Evolutionary conservation across 2,888 invertebrate species (phyloP), one percentile per base, ranked within the genome.

Genomic region (Galerucella nymphaeae): DNA sequence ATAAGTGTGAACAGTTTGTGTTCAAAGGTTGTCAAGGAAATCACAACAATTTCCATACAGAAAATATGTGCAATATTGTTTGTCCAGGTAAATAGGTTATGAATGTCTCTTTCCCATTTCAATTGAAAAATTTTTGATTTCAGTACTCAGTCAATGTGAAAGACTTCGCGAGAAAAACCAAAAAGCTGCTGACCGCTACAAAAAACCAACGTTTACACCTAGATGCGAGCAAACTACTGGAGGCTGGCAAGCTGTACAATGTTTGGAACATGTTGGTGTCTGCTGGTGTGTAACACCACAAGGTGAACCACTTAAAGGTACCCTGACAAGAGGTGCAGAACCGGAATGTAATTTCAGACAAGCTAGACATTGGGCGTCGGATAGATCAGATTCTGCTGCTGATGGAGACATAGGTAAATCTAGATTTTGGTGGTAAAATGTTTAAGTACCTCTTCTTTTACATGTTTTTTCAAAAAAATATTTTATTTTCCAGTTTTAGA

Each of bases 281-380:
- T 96, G 95, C 82, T 96, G 96, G 96, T 96, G 96, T 84, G 95
- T 95, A 2, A 93, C 93, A 80, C 92, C 92, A 48, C 91, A 92
- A 78, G 95, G 95, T 0, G 94, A 94, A 77, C 94, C 94, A 0
- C 86, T 94, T 2, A 94, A 94, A 84, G 95, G 95, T n/a, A 93
- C 94, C 0, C 85, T 95, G 63, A 93, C 93, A 0, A 90, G 94
- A 62, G 94, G 94, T 20, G 89, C 89, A 1, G 91, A 93, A 77
- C 95, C 95, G 0, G 88, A 90, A 50, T 96, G 96, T 84, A 94
- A 93, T 84, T 93, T 93, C 84, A 89, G 95, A 53, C 93, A 94
- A 84, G 94, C 94, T 0, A 89, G 95, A 73, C 90, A 89, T 23
- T 86, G 90, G 48, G 87, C 87, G 69, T 82, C 82, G 20, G 80